These are phyloP conservation scores for Lordiphosa stackelbergi DNA, from an alignment of 1,140 invertebrate species.

Conservation along the genomic window DNA sequence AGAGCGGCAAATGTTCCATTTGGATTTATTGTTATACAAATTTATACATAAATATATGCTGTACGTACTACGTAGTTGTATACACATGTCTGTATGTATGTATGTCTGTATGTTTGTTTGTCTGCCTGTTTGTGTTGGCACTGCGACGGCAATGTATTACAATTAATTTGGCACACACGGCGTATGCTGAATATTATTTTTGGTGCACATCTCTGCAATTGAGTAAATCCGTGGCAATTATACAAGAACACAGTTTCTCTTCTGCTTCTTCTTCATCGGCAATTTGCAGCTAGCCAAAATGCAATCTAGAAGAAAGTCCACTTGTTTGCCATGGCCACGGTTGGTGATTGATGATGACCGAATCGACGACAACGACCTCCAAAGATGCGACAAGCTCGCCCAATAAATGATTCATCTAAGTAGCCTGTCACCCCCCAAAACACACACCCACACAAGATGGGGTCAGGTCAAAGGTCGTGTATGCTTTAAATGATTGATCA, in stretches of 20 bases:
- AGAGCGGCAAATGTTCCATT: slow-evolving; percentile 43
- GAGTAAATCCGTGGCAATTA: slow-evolving; percentile 71
- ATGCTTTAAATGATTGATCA: slow-evolving; percentile 50
- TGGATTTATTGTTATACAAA: slow-evolving; percentile 61
- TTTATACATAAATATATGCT: slow-evolving; percentile 6
- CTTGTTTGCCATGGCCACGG: slow-evolving; percentile 3
- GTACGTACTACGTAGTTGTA: slow-evolving; percentile 4
- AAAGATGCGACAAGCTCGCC: slow-evolving; percentile 54
- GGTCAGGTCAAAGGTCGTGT: slow-evolving; percentile 51
- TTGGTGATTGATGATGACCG: slow-evolving; percentile 64
- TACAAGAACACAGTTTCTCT: slow-evolving; percentile 36
- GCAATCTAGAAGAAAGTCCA: slow-evolving; percentile 27
- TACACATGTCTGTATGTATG: slow-evolving; percentile 4
- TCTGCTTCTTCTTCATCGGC: slow-evolving; percentile 44
- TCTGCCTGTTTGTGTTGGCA: slow-evolving; percentile 21
- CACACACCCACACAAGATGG: not conserved
- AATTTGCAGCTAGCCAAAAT: slow-evolving; percentile 35
- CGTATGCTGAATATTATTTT: slow-evolving; percentile 49
- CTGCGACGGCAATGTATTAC: slow-evolving; percentile 39
- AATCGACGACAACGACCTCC: slow-evolving; percentile 32
- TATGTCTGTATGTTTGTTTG: not conserved
- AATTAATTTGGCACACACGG: slow-evolving; percentile 70
- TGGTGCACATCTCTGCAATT: slow-evolving; percentile 52
- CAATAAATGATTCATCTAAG: slow-evolving; percentile 43
- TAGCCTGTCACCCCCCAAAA: no score